Conservation (phyloP, 2,113 vertebrate species). For the Halichoerus grypus region DNA sequence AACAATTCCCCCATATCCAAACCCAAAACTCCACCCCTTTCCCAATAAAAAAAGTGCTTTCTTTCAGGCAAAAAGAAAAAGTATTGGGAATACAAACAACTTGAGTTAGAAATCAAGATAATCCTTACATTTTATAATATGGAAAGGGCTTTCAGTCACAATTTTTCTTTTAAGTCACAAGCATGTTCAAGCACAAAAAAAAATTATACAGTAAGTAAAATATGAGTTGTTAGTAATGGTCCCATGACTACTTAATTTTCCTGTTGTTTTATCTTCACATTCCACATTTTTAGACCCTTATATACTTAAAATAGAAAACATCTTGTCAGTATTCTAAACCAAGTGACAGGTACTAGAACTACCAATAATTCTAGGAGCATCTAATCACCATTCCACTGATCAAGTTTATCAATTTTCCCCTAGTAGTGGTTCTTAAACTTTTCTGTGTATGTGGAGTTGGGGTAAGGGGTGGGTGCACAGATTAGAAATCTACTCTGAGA, state of each 20-base stretch:
- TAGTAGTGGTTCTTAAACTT: background rate
- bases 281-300: background rate
- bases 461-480: background rate
- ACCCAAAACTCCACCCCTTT: background rate
- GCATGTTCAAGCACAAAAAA: background rate
- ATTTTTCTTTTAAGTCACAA: background rate
- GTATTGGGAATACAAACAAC: background rate
- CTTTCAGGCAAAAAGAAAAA: constrained; percentile 9
- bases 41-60: background rate
- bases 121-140: background rate
- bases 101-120: constrained; percentile 6
- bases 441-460: background rate
- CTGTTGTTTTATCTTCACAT: background rate
- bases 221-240: background rate
- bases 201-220: background rate
- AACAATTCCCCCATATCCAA: background rate
- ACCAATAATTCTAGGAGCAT: background rate
- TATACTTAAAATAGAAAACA: background rate
- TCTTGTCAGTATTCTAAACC: background rate
- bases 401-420: background rate
- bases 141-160: background rate
- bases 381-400: background rate
- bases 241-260: background rate
- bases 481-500: background rate
- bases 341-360: background rate